These are phyloP conservation scores for Scopus umbretta DNA, from an alignment of 2,113 vertebrate species.

Conservation along the genomic window DNA sequence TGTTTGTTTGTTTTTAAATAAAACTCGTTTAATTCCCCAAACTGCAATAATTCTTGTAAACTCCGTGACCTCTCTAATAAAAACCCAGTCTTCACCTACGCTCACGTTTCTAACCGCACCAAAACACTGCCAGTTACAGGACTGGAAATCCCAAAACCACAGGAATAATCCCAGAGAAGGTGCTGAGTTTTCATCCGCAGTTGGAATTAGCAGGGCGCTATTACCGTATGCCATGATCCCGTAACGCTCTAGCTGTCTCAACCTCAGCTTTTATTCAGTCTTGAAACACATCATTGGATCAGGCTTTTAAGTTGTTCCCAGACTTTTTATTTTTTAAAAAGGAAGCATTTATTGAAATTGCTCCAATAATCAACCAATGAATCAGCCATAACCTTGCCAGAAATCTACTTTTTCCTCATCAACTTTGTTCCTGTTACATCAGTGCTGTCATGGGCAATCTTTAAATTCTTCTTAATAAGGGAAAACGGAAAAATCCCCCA, in stretches of 20 bases:
- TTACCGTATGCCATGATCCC: accelerated
- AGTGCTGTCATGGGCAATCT: background rate
- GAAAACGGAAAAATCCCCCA: background rate
- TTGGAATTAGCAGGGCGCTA: background rate
- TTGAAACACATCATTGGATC: background rate
- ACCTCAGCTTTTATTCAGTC: background rate
- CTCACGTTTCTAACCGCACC: accelerated
- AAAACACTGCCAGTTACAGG: background rate
- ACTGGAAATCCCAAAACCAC: background rate
- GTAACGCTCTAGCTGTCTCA: background rate
- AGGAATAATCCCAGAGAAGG: background rate
- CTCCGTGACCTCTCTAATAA: background rate
- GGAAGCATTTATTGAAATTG: background rate
- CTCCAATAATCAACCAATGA: background rate
- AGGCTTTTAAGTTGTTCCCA: background rate
- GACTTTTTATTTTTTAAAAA: background rate
- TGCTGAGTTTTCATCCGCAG: background rate
- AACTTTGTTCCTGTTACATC: background rate
- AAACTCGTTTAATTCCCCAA: background rate
- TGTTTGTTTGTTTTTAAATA: background rate
- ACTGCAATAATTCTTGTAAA: background rate
- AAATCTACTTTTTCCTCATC: background rate
- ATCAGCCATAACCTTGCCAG: background rate
- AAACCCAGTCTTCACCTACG: background rate
- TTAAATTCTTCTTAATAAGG: background rate